Evolutionary conservation across 2,888 invertebrate species (phyloP), one percentile per base, ranked within the genome.

Genomic region (Cheilosia pagana): DNA sequence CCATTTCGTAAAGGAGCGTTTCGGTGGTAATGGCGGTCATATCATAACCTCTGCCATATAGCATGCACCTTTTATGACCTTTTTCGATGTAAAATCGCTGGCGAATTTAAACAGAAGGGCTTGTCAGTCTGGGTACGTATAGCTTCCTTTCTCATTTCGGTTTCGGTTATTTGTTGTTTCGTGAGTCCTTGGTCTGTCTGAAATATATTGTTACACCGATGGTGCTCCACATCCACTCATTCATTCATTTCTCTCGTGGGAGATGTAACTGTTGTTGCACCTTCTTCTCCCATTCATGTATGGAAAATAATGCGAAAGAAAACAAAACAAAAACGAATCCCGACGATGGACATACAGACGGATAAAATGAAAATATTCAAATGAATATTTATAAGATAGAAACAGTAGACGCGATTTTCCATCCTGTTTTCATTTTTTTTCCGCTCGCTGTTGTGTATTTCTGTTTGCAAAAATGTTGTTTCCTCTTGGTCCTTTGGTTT

Each of bases 321-420:
- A 50, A 28, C 21, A 53, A 52, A 21, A 60, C 8, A 16, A 70
- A 60, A 50, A 39, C 25, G 52, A 68, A 41, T 67, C 72, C 77
- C 10, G 57, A 50, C 74, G 59, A 82, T 68, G 82, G 78, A 82
- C 77, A 77, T 43, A 63, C 50, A 77, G 39, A 60, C 28, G 45
- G 68, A 68, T 57, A 50, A 78, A 83, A 72, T 78, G 68, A 78
- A 83, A 83, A 83, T 83, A 78, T 83, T 63, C 63, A 74, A 83
- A 83, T 83, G 83, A 83, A 83, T 83, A 83, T 78, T 83, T 83
- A 83, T 83, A 83, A 83, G 74, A 63, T 83, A 68, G 43, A 59
- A 83, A 74, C 74, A 74, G 83, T 68, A 78, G 72, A 78, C 72
- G 68, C 83, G 72, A 81, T 68, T 75, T 81, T 63, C 63, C 45